Conservation (phyloP, 92 coral and sea anemone genomes). For the Zoanthus gigantus region DNA sequence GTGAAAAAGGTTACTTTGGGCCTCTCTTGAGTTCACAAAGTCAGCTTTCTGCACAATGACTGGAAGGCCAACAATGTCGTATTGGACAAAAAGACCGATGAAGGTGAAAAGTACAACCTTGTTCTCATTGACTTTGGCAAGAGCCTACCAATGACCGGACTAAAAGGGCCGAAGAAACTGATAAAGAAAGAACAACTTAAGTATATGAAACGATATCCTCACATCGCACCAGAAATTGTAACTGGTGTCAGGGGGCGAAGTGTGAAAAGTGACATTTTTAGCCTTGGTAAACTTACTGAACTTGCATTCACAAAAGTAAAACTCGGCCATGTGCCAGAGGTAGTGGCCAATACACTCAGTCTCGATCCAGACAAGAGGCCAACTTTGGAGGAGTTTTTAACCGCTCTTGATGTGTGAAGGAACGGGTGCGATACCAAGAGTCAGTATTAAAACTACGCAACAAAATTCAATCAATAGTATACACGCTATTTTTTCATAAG, state of each 20-base stretch:
- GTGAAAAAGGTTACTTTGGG: conserved; percentile 18
- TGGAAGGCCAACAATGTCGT: conserved; percentile 8
- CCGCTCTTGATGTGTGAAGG: background rate
- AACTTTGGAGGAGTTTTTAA: background rate
- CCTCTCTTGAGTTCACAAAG: conserved; percentile 8
- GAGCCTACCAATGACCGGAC: conserved; percentile 22
- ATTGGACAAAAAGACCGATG: conserved; percentile 21
- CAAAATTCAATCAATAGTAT: too few relatives aligned
- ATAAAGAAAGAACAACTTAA: conserved; percentile 1
- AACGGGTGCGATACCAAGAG: too few relatives aligned
- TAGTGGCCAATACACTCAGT: conserved; percentile 4
- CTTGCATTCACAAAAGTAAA: background rate
- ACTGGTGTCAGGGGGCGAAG: conserved; percentile 6
- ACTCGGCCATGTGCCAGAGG: conserved; percentile 11
- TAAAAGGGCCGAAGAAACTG: conserved; percentile 37
- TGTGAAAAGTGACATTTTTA: conserved; percentile 37
- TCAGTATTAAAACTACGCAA: too few relatives aligned
- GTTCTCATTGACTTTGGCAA: conserved; percentile 30
- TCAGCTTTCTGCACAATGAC: conserved; percentile 25
- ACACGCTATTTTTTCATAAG: too few relatives aligned
- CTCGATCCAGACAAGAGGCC: conserved; percentile 35
- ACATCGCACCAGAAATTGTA: background rate
- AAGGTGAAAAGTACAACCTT: background rate
- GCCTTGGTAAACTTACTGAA: conserved; percentile 22
- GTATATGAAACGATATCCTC: background rate